These are phyloP conservation scores for Aspidiotus rigidus DNA, from an alignment of 2,888 invertebrate genomes.

Conservation along the genomic window DNA sequence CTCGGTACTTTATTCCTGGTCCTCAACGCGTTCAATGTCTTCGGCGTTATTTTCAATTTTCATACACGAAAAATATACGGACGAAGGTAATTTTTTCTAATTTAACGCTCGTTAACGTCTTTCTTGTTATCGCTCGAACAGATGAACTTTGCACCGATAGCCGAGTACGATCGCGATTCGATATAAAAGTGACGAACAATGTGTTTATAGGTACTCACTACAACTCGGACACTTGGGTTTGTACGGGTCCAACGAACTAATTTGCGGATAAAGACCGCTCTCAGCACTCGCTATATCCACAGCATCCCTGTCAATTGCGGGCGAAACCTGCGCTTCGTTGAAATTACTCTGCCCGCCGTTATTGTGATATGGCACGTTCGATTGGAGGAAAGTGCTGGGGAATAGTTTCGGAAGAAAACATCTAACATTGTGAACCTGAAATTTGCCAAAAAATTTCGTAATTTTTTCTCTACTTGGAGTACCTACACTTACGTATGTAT, in stretches of 20 bases:
- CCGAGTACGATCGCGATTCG: too few species aligned
- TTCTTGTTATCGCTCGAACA: too few species aligned
- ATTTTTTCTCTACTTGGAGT: not conserved
- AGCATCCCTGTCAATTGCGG: not conserved
- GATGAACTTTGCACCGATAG: too few species aligned
- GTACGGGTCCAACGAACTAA: not conserved
- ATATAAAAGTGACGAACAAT: too few species aligned
- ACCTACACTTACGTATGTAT: not conserved
- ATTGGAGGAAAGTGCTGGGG: conserved; percentile 13
- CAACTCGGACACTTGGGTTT: conserved; percentile 14
- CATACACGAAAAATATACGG: not conserved
- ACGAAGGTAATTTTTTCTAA: not conserved
- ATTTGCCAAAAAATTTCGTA: not conserved
- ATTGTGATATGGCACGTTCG: conserved; percentile 19
- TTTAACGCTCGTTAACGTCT: too few species aligned
- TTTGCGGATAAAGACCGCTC: not conserved
- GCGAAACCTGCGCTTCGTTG: not conserved
- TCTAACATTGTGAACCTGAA: conserved; percentile 11
- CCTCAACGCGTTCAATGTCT: not conserved
- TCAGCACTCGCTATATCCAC: not conserved
- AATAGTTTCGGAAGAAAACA: conserved; percentile 18
- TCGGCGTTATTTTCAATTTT: not conserved
- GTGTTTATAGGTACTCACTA: not conserved
- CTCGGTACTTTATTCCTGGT: not conserved
- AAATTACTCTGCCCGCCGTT: conserved; percentile 10